phyloP scores from a whole-genome alignment of 1,140 invertebrate species.

The Drosophila paulistorum region DNA sequence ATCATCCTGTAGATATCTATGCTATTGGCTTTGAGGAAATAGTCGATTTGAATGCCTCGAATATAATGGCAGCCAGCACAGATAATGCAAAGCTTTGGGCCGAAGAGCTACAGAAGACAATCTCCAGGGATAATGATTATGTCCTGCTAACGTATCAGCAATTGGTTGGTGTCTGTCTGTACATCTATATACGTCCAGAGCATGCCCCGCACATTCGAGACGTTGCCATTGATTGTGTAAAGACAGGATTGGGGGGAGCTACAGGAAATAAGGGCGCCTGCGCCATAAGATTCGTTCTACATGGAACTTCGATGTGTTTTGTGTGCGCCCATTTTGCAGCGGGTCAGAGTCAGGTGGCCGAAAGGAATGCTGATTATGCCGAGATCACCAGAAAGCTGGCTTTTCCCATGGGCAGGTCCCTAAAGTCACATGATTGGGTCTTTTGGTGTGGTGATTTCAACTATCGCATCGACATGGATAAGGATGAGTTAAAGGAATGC shows the following conservation, averaged over 20 bases:
- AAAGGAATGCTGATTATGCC: constrained; percentile 97
- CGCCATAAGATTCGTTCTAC: constrained; percentile 95
- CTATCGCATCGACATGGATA: constrained; percentile 97
- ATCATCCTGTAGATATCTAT: constrained; percentile 94
- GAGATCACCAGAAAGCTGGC: constrained; percentile 97
- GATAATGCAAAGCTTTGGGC: constrained; percentile 99
- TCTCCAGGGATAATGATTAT: constrained; percentile 93
- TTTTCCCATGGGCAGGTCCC: constrained; percentile 96
- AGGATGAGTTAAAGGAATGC: constrained; percentile 95
- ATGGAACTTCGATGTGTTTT: constrained; percentile 97
- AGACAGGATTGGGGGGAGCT: constrained; percentile 98
- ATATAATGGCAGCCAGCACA: constrained; percentile 98
- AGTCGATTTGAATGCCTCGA: constrained; percentile 98
- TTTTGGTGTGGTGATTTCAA: constrained; percentile 99
- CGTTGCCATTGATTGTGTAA: constrained; percentile 97
- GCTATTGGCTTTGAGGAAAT: constrained; percentile 99
- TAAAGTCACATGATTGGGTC: constrained; percentile 98
- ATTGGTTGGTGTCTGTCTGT: constrained; percentile 98
- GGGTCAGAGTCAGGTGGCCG: constrained; percentile 95
- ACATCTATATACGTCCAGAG: constrained; percentile 95
- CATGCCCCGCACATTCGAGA: constrained; percentile 94
- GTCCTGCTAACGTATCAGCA: constrained; percentile 97
- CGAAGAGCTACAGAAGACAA: constrained; percentile 95
- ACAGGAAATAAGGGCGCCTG: constrained; percentile 99
- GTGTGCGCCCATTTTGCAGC: constrained; percentile 99